Base-by-base conservation (phyloP, 2,888 invertebrate genomes). In the Nasonia oneida region DNA sequence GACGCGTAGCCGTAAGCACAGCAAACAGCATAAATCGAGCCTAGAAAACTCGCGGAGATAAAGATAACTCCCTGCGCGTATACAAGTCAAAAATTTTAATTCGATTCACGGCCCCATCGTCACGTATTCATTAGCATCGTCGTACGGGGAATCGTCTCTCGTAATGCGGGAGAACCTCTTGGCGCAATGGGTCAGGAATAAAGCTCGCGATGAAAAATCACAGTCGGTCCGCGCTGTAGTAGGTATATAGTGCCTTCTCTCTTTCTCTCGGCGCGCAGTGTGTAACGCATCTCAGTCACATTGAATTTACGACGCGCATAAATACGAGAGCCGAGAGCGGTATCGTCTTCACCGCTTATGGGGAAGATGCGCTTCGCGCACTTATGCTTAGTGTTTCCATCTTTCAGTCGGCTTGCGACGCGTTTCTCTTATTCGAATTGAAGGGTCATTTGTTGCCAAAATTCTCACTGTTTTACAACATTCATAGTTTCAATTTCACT, bases 251-350 rank as follows among this genome's bases (percentile, higher is more conserved):
- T 18, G 53, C 5, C 53, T 53, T 53, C 53, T 53, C 53, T 53
- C 53, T 37, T 18, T 53, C 53, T 53, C 18, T 18, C 53, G 3
- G 4, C 53, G 53, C 18, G 53, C 53, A 0, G 53, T 15, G 15
- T 53, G 53, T 53, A 15, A 15, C 50, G 15, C 50, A 53, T 18
- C 15, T 67, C 8, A 47, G 78, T 79, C 78, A 79, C 33, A 37
- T 67, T 70, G 78, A 78, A 78, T 79, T 70, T 79, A 70, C 37
- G 37, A 12, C 42, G n/a, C 70, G 50, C 37, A 79, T 70, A 70
- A 79, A 79, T 74, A 47, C 29, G 47, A 42, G 74, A 47, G 74
- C 8, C 29, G 39, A 71, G 37, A 29, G 71, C 18, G 18, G 71
- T 71, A 71, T 71, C 39, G 8, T 39, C 18, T 71, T 71, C 33